Percentiles rank a stretch among this genome's conserved stretches.
Conservation (phyloP, 30 jellyfish, hydroid and myxozoan species). For the Chironex yamaguchii region DNA sequence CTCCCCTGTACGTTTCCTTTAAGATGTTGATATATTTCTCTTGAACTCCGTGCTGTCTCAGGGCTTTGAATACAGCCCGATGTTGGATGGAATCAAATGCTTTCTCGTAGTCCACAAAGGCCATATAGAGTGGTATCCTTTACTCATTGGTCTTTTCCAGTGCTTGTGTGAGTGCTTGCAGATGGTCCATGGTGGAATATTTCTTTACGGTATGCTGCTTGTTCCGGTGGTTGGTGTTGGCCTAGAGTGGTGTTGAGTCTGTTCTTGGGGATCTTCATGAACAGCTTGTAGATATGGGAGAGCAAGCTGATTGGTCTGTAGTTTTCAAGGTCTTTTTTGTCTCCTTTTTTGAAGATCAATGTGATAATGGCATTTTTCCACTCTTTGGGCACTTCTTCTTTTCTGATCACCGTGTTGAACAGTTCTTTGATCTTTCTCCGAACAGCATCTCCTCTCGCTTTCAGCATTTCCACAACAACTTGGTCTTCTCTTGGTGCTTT, state of each 20-base stretch:
- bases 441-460: no score
- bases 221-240: constrained; percentile 59
- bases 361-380: no score
- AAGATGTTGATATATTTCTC: background rate
- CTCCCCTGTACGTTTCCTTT: no score
- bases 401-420: no score
- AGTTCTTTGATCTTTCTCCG: no score
- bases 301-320: no score
- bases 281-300: no score
- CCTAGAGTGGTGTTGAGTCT: constrained; percentile 11
- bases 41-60: constrained; percentile 1
- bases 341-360: no score
- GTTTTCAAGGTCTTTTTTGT: no score
- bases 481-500: no score
- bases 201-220: constrained; percentile 49
- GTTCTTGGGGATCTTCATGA: constrained; percentile 20
- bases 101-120: constrained; percentile 34
- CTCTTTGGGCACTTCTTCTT: no score
- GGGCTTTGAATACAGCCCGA: constrained; percentile 14
- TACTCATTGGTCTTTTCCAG: constrained; percentile 36
- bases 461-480: no score
- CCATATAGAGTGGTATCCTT: constrained; percentile 9
- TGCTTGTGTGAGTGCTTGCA: constrained; percentile 25
- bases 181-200: constrained; percentile 49
- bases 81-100: constrained; percentile 29